A percentile compares a stretch with the other conserved stretches of the same genome.
Conservation (phyloP, 2,113 vertebrate genomes). For the Dascyllus trimaculatus region DNA sequence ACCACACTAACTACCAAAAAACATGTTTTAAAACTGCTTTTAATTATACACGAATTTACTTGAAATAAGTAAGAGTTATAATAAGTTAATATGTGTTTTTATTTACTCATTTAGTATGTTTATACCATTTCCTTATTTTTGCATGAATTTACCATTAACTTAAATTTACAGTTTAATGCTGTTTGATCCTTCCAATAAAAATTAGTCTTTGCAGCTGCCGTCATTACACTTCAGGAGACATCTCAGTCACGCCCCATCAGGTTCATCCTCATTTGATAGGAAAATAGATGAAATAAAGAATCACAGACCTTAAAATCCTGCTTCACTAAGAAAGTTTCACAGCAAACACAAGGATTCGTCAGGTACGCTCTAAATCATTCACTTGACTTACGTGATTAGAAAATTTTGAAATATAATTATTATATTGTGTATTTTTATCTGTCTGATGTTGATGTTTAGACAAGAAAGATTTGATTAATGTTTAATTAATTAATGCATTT, state of each 20-base stretch:
- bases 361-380: not conserved
- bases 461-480: not conserved
- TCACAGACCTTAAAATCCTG: not conserved
- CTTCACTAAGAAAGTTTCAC: not conserved
- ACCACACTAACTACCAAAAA: not conserved
- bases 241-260: not conserved
- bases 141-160: too few relatives aligned
- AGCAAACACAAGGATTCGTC: not conserved
- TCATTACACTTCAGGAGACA: not conserved
- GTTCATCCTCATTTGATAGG: not conserved
- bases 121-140: too few relatives aligned
- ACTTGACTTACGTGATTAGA: not conserved
- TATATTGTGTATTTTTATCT: too few relatives aligned
- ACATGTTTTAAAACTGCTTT: too few relatives aligned
- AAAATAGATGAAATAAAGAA: not conserved
- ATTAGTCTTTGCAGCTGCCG: not conserved
- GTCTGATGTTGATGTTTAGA: not conserved
- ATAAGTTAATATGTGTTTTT: too few relatives aligned
- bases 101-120: too few relatives aligned
- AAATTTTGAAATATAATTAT: not conserved
- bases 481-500: too few relatives aligned
- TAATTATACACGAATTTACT: not conserved
- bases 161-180: too few relatives aligned
- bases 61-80: not conserved
- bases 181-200: too few relatives aligned